Conservation (phyloP, 2,113 vertebrate species). For the Heterocephalus glaber region DNA sequence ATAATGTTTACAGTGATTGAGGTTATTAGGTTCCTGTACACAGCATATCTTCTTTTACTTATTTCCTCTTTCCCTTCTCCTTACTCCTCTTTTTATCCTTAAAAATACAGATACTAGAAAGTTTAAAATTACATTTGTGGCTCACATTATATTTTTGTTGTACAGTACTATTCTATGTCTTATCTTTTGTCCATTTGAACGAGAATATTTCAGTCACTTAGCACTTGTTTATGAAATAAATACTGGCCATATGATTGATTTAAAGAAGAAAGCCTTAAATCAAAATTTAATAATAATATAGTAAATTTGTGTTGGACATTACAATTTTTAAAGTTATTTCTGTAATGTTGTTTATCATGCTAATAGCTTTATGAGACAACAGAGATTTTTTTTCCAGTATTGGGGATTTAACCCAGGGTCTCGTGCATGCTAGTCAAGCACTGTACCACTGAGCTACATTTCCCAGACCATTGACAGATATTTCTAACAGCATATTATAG, state of each 20-base stretch:
- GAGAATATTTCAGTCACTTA: slow-evolving; percentile 15
- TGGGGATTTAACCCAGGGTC: neutral
- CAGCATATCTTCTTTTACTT: neutral
- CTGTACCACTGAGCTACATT: neutral
- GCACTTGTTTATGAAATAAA: neutral
- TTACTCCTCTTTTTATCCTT: neutral
- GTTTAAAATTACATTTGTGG: neutral
- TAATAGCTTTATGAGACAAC: neutral
- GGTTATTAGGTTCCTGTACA: neutral
- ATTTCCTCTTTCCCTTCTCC: neutral
- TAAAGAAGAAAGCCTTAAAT: slow-evolving; percentile 35
- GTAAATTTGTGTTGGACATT: neutral
- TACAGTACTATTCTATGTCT: neutral
- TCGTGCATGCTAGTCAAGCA: neutral
- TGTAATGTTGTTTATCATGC: neutral
- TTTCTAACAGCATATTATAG: slow-evolving; percentile 19
- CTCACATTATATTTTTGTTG: neutral
- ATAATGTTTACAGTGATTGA: neutral
- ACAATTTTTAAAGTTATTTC: neutral
- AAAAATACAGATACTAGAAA: neutral
- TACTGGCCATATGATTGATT: neutral
- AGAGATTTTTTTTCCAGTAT: neutral
- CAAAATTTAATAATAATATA: neutral
- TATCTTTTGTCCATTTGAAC: neutral
- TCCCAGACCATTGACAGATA: neutral